phyloP scores from a whole-genome alignment of 2,888 invertebrate species.

The Drosophila austrosaltans region DNA sequence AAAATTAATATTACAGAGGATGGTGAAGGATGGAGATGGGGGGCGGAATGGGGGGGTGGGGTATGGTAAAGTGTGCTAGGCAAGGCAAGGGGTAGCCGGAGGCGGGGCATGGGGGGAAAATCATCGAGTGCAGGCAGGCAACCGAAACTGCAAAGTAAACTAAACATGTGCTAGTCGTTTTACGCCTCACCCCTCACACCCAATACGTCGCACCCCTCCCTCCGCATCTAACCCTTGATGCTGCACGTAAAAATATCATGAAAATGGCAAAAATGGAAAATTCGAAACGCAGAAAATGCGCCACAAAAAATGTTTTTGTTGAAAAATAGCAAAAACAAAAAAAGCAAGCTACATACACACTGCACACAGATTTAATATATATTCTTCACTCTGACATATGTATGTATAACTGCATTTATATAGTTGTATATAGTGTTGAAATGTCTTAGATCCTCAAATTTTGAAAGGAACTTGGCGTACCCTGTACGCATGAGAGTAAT shows the following conservation, averaged over 20 bases:
- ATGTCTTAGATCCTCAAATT: no score
- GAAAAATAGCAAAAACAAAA: slow-evolving; percentile 50
- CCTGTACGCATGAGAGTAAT: no score
- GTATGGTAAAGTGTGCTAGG: not conserved
- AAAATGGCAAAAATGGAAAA: slow-evolving; percentile 77
- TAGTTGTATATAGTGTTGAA: not conserved
- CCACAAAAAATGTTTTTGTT: slow-evolving; percentile 73
- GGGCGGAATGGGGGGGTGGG: not conserved
- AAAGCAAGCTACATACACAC: slow-evolving; percentile 17
- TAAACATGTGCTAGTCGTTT: slow-evolving; percentile 81
- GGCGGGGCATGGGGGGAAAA: slow-evolving; percentile 15
- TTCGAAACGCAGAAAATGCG: slow-evolving; percentile 69
- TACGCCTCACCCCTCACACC: slow-evolving; percentile 30
- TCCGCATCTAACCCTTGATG: slow-evolving; percentile 27
- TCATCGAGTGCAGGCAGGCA: slow-evolving; percentile 67
- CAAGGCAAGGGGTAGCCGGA: not conserved
- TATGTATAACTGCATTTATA: slow-evolving; percentile 29
- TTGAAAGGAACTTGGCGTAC: no score
- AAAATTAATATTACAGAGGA: slow-evolving; percentile 78
- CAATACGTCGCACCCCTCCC: slow-evolving; percentile 21
- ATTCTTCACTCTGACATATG: slow-evolving; percentile 38
- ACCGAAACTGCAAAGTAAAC: slow-evolving; percentile 78
- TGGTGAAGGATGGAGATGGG: not conserved
- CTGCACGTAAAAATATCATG: slow-evolving; percentile 65
- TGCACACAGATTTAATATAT: slow-evolving; percentile 31